Base-by-base conservation (phyloP, 1,140 invertebrate species). In the Drosophila eugracilis region DNA sequence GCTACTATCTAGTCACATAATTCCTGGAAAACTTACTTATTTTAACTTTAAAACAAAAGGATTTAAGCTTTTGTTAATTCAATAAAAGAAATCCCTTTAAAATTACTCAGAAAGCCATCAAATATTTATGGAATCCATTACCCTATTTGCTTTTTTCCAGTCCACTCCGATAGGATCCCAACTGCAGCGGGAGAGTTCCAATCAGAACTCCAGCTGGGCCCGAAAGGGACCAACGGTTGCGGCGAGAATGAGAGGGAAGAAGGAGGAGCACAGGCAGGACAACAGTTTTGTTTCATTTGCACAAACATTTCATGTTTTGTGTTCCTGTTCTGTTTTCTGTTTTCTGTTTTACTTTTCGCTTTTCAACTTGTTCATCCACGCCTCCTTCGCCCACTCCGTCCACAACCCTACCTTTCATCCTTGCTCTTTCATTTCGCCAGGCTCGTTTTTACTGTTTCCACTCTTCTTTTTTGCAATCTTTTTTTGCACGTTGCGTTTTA, bases 401-500 rank as follows among this genome's bases (percentile, higher is more conserved):
- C n/a, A n/a, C 22, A 12, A n/a, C 12, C 19, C 1, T 9, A 10
- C 17, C 32, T 10, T n/a, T 26, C 21, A 30, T 65, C 42, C 34
- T 66, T 36, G 60, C 57, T 65, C 60, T 84, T 85, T 79, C 80
- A 85, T 79, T 84, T 83, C 22, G 75, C 59, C 66, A 80, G 81
- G 77, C 80, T 84, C 63, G 77, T 77, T 85, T 85, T 85, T 85
- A 85, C 80, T 85, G 80, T 86, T 85, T 73, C 73, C 77, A 77
- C 54, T 70, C 41, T 63, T 72, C 42, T 70, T 74, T 58, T 63
- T 74, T 34, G 14, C 4, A 30, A 9, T 47, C 45, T 54, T 45
- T 37, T 37, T 32, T 52, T 74, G 39, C 47, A 63, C 58, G 54
- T 83, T 83, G 74, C 78, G 67, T 83, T 67, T 65, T 67, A 65